Conservation (phyloP, 2,797 vertebrate species). For the Epinephelus malabaricus region DNA sequence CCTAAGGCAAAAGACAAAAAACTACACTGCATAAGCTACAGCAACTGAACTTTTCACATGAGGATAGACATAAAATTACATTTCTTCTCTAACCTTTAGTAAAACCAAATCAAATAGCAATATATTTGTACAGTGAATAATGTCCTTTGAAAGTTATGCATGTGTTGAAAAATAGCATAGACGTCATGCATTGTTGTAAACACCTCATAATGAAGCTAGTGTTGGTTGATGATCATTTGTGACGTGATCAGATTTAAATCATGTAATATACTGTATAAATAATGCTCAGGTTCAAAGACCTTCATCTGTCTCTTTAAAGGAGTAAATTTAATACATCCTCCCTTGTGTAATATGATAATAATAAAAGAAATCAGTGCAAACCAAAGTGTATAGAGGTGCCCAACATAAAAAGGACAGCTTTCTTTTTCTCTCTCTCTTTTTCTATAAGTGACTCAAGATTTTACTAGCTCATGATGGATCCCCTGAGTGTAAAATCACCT, state of each 20-base stretch:
- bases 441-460: slow-evolving; percentile 31
- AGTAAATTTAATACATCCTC: not conserved
- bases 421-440: not conserved
- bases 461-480: slow-evolving; percentile 29
- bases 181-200: slow-evolving; percentile 10
- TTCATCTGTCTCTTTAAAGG: slow-evolving; percentile 14
- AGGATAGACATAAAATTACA: slow-evolving; percentile 53
- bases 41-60: slow-evolving; percentile 77
- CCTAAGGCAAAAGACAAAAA: slow-evolving; percentile 70
- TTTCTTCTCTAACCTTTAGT: slow-evolving; percentile 17
- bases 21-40: slow-evolving; percentile 58
- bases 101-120: slow-evolving; percentile 55
- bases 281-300: slow-evolving; percentile 17
- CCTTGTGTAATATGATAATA: not conserved
- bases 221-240: not conserved
- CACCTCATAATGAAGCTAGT: not conserved
- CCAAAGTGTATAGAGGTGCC: not conserved
- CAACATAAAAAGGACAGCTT: not conserved
- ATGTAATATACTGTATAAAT: not conserved
- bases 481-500: slow-evolving; percentile 46
- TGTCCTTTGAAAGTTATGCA: slow-evolving; percentile 33
- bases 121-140: slow-evolving; percentile 45
- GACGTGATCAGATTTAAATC: slow-evolving; percentile 18
- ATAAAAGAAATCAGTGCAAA: not conserved
- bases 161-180: slow-evolving; percentile 10